Evolutionary conservation across 2,888 invertebrate species (phyloP).

Genomic region (Mongoloraphidia duomilia): DNA sequence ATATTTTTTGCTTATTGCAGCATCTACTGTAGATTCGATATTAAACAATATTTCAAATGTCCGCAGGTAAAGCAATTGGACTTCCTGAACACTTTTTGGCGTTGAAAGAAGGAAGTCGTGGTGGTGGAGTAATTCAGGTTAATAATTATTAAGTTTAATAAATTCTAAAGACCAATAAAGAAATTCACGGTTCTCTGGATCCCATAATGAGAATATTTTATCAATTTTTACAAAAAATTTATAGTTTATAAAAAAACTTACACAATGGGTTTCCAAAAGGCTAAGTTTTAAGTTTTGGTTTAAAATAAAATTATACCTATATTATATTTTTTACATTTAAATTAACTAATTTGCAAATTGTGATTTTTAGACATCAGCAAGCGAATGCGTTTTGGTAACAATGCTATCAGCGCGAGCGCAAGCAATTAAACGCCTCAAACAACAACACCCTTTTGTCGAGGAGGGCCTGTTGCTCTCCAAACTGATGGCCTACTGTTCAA

Average conservation of each 20-base stretch:
- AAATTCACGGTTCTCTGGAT: no score
- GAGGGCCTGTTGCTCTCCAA: conserved; percentile 83
- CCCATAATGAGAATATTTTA: no score
- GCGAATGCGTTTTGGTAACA: conserved; percentile 84
- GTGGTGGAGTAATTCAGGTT: conserved; percentile 91
- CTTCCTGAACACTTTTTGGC: conserved; percentile 79
- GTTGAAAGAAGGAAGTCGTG: conserved; percentile 68
- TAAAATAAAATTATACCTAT: no score
- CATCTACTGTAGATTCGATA: background rate
- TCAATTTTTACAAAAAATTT: background rate
- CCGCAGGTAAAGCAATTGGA: conserved; percentile 73
- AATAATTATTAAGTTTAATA: conserved; percentile 9
- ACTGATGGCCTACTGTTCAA: conserved; percentile 84
- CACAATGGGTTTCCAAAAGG: no score
- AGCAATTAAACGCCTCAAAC: conserved; percentile 71
- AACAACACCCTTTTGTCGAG: conserved; percentile 72
- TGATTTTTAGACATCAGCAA: conserved; percentile 72
- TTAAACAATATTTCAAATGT: conserved; percentile 9
- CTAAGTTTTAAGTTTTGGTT: background rate
- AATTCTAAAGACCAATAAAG: no score
- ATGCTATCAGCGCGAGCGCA: conserved; percentile 87
- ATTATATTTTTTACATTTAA: background rate
- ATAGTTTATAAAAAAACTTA: background rate
- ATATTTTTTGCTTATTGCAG: background rate
- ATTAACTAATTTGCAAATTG: background rate